Conservation (phyloP, 2,113 vertebrate genomes). For the Hypanus sabinus region DNA sequence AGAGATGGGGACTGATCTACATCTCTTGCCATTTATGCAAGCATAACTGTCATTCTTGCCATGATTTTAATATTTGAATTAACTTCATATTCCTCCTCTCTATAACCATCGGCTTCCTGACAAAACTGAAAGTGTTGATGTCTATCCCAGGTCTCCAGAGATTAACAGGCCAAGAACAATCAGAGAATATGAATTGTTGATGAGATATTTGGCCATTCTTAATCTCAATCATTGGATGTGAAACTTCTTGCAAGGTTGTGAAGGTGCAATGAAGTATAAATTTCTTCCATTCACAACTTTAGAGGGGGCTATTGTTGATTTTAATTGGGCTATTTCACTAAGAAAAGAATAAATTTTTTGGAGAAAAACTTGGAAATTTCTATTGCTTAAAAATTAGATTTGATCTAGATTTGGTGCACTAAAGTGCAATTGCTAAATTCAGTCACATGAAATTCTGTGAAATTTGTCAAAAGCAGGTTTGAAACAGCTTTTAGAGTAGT, state of each 20-base stretch:
- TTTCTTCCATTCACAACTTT: not conserved
- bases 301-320: not conserved
- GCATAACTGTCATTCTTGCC: not conserved
- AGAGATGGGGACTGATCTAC: not conserved
- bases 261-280: not conserved
- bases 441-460: too few relatives aligned
- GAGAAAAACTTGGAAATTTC: too few relatives aligned
- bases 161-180: not conserved
- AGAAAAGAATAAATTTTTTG: too few relatives aligned
- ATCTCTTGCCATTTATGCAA: slow-evolving; percentile 6
- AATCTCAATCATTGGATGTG: not conserved
- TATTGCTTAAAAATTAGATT: too few relatives aligned
- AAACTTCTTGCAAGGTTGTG: not conserved
- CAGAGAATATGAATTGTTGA: not conserved
- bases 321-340: not conserved
- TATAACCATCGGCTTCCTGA: not conserved
- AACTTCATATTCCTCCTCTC: not conserved
- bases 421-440: too few relatives aligned
- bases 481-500: too few relatives aligned
- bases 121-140: not conserved
- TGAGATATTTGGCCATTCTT: not conserved
- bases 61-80: not conserved
- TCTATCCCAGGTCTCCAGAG: not conserved
- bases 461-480: too few relatives aligned
- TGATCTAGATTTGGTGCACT: too few relatives aligned